Evolutionary conservation across 1,140 invertebrate species (phyloP), one percentile per base, ranked within the genome.

Genomic region (Helicorthomorpha holstii): DNA sequence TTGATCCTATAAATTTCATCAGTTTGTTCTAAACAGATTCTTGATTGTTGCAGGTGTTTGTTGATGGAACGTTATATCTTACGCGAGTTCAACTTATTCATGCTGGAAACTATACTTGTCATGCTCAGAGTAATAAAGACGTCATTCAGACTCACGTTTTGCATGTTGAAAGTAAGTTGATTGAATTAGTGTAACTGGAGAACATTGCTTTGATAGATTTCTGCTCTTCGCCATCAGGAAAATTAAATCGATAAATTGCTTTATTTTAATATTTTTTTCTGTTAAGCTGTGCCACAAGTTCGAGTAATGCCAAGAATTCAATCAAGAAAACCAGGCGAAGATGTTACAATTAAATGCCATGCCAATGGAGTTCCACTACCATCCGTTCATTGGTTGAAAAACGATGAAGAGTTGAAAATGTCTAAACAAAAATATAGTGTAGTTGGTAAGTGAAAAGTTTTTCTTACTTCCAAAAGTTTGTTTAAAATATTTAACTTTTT

Each of bases 31-130:
- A 12, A 50, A 50, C 7, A 46, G 3, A 12, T 27, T 49, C 53
- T 43, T 47, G 23, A 16, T 50, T 47, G 16, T 50, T 81, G 48
- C 69, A 78, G 43, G 78, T 82, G 7, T 82, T 81, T 64, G 75
- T 72, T 34, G 81, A 83, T 58, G 83, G 82, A 0, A 81, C 80
- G 22, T 68, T 87, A 10, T 87, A 84, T 64, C 69, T 86, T 48
- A 82, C 78, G 27, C 74, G 77, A 48, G 76, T 85, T 42, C 80
- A 83, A 57, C 69, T 86, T 27, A 73, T 83, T 22, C 81, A 85
- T 61, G 78, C 80, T 25, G 83, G 83, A 12, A 87, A 87, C 70
- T 85, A 83, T 65, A 81, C 81, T 1, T 87, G 83, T 63, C 77
- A 83, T 60, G 82, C 83, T 23, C 73, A 80, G 56, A 72, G 79